Base-by-base conservation (phyloP, 2,888 invertebrate genomes). In the Hirtodrosophila histrioides region DNA sequence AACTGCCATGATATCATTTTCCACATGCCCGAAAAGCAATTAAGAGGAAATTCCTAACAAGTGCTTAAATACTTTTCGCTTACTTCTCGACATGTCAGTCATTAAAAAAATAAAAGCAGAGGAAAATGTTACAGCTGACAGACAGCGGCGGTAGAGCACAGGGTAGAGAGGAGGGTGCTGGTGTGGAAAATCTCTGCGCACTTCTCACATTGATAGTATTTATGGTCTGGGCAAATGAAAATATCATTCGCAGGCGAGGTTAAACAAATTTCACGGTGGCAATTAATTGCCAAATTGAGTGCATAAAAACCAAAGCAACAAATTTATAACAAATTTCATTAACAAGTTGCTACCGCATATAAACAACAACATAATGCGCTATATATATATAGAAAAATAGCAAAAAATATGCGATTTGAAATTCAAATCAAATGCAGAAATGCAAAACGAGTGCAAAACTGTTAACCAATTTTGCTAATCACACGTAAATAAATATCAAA, bases 401-500 rank as follows among this genome's bases (percentile, higher is more conserved):
- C 27, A 31, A 35, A 46, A 50, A 24, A 35, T 5, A 40, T 12
- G 10, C 17, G 17, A 17, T 39, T 11, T 31, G 9, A 45, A 9
- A 51, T 50, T 61, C 43, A 17, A 50, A 69, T 60, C 40, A 60
- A 54, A 62, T 65, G 53, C 60, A 62, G 11, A 64, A 54, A 65
- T 17, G 17, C 65, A 61, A 17, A 35, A 41, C 44, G 36, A 55
- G 60, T 58, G 50, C 27, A 49, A 63, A 43, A 64, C 46, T 50
- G 73, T 64, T 66, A 50, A 62, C 55, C 69, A 80, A 80, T 68
- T 67, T 66, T 57, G 70, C 57, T 68, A 74, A 77, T 83, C 69
- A 63, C 67, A 73, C 62, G 67, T 68, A 80, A 83, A 85, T 85
- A 78, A 79, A 81, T 79, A 85, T 71, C 67, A 86, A 83, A 86